These are phyloP conservation scores for Leiothrix lutea DNA, from an alignment of 2,113 vertebrate species.

Conservation along the genomic window DNA sequence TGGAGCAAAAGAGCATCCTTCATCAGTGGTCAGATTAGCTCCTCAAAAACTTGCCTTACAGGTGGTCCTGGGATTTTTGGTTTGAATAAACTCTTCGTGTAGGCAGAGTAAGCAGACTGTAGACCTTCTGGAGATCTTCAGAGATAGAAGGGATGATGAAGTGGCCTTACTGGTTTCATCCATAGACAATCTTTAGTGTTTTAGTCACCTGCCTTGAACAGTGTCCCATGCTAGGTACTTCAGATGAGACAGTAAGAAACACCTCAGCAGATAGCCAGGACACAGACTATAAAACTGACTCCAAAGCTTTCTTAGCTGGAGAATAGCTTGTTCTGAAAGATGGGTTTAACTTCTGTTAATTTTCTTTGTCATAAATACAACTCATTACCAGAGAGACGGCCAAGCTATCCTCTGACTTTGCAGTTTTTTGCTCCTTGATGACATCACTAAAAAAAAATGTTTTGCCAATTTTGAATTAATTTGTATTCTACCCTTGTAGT, in stretches of 20 bases:
- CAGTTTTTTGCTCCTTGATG: neutral
- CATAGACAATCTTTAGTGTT: neutral
- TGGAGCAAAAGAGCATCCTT: neutral
- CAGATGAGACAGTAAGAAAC: neutral
- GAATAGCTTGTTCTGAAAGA: neutral
- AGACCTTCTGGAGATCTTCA: neutral
- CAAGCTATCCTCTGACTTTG: constrained; percentile 10
- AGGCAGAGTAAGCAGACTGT: neutral
- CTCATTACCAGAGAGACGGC: neutral
- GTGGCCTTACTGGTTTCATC: neutral
- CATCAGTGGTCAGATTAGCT: neutral
- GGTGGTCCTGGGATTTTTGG: neutral
- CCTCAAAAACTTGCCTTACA: neutral
- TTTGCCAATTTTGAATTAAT: neutral
- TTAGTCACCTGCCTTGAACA: neutral
- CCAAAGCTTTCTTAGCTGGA: neutral
- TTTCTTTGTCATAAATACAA: neutral
- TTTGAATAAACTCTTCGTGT: neutral
- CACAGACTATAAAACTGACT: neutral
- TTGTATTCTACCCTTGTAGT: constrained; percentile 22
- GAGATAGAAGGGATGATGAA: neutral
- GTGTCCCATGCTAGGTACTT: neutral
- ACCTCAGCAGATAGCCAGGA: neutral
- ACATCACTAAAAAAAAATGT: neutral
- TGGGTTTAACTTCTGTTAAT: neutral